These are phyloP conservation scores for Pararge aegeria DNA, from an alignment of 1,140 invertebrate species.

Conservation along the genomic window DNA sequence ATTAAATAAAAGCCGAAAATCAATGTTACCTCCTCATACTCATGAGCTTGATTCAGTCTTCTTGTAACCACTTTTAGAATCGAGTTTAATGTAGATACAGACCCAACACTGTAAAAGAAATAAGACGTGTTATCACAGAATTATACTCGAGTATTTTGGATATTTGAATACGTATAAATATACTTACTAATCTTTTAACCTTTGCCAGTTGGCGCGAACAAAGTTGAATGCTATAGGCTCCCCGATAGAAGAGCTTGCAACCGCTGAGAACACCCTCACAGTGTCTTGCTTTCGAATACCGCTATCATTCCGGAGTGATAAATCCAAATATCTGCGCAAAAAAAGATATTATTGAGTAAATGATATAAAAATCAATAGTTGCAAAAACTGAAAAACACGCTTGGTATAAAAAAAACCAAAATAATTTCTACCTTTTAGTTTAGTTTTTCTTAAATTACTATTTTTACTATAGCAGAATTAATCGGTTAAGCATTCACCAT, in stretches of 20 bases:
- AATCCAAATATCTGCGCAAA: slow-evolving; percentile 82
- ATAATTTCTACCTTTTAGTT: no score
- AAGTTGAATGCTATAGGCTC: slow-evolving; percentile 88
- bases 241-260: slow-evolving; percentile 86
- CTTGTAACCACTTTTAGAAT: slow-evolving; percentile 87
- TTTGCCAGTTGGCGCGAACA: slow-evolving; percentile 86
- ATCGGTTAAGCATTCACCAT: no score
- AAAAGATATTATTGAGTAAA: slow-evolving; percentile 5
- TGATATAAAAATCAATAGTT: background rate
- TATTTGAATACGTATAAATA: slow-evolving; percentile 28
- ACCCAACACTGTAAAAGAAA: slow-evolving; percentile 83
- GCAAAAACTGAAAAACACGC: no score
- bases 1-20: background rate
- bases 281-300: slow-evolving; percentile 91
- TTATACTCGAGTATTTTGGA: no score
- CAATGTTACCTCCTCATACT: slow-evolving; percentile 85
- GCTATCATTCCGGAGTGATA: slow-evolving; percentile 84
- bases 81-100: slow-evolving; percentile 85
- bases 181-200: slow-evolving; percentile 86
- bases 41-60: slow-evolving; percentile 86
- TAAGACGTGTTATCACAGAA: no score
- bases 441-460: no score
- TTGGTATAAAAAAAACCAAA: no score
- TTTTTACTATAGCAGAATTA: no score
- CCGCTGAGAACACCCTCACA: slow-evolving; percentile 85